A percentile compares a stretch with the other conserved stretches of the same genome.
Evolutionary conservation across 2,888 invertebrate genomes (phyloP).

Genomic region (Lepidocyrtoides sp.): DNA sequence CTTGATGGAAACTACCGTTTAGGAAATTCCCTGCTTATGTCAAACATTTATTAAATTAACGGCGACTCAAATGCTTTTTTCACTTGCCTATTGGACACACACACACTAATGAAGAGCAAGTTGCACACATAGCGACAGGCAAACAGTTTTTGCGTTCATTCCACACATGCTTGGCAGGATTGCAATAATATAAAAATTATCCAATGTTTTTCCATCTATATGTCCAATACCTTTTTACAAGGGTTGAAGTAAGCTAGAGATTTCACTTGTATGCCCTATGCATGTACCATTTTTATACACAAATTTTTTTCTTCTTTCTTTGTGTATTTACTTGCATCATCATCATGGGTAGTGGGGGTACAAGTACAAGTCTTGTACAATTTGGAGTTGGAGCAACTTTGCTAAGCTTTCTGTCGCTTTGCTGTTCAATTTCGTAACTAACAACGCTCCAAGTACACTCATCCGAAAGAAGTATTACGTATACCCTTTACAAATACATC

Average conservation of each 20-base stretch:
- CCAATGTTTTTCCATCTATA: background rate
- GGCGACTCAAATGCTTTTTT: conserved; percentile 16
- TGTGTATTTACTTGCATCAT: too few species aligned
- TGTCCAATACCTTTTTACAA: conserved; percentile 24
- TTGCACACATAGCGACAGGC: conserved; percentile 63
- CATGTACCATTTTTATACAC: too few species aligned
- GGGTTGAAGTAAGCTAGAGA: background rate
- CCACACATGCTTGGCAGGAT: conserved; percentile 69
- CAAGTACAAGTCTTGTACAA: background rate
- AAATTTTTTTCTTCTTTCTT: too few species aligned
- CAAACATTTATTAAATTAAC: conserved; percentile 23
- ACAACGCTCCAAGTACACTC: background rate
- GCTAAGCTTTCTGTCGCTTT: background rate
- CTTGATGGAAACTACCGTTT: background rate
- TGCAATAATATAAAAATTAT: conserved; percentile 64
- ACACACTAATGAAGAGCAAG: background rate
- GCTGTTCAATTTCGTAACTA: background rate
- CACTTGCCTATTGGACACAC: conserved; percentile 23
- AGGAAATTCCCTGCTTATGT: background rate
- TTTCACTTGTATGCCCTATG: background rate
- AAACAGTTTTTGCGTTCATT: conserved; percentile 43
- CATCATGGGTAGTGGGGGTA: too few species aligned
- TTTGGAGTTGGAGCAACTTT: background rate
- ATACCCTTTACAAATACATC: background rate
- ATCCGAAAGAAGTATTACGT: background rate